A percentile compares a stretch with the other conserved stretches of the same genome.
Evolutionary conservation across 2,113 vertebrate species (phyloP).

Genomic region (Mesocricetus auratus): DNA sequence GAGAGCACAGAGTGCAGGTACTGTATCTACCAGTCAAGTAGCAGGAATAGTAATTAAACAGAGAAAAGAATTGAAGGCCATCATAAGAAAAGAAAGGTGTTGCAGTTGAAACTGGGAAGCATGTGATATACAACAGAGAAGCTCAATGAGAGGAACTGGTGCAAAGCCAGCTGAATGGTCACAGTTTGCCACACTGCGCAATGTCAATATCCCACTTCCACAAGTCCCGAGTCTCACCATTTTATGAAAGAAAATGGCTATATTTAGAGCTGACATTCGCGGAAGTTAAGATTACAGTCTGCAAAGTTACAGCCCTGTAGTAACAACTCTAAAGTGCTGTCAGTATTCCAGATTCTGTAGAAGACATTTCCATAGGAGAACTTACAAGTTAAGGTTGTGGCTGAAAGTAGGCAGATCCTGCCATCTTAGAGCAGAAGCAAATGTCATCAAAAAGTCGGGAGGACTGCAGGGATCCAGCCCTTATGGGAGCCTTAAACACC

Average conservation of each 20-base stretch:
- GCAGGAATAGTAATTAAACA: neutral
- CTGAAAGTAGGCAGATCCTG: constrained; percentile 12
- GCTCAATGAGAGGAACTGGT: neutral
- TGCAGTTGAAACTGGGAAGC: neutral
- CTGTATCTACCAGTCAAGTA: neutral
- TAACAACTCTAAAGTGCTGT: constrained; percentile 45
- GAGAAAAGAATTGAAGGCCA: neutral
- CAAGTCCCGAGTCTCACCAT: constrained; percentile 59
- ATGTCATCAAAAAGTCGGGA: neutral
- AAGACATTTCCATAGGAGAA: constrained; percentile 22
- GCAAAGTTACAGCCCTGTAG: constrained; percentile 65
- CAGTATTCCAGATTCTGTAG: constrained; percentile 42
- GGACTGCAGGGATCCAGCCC: constrained; percentile 42
- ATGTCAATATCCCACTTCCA: constrained; percentile 49
- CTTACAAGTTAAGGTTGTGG: neutral
- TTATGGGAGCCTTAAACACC: constrained; percentile 60
- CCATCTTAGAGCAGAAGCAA: neutral
- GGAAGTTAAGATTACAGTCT: constrained; percentile 73
- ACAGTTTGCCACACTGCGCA: neutral
- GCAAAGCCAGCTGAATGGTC: neutral
- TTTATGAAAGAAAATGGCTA: constrained; percentile 80
- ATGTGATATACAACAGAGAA: neutral
- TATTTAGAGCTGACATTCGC: constrained; percentile 72
- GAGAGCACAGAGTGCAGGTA: neutral
- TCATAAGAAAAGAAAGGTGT: neutral